Conservation (phyloP, 2,113 vertebrate genomes). For the Rhinopomastus cyanomelas region DNA sequence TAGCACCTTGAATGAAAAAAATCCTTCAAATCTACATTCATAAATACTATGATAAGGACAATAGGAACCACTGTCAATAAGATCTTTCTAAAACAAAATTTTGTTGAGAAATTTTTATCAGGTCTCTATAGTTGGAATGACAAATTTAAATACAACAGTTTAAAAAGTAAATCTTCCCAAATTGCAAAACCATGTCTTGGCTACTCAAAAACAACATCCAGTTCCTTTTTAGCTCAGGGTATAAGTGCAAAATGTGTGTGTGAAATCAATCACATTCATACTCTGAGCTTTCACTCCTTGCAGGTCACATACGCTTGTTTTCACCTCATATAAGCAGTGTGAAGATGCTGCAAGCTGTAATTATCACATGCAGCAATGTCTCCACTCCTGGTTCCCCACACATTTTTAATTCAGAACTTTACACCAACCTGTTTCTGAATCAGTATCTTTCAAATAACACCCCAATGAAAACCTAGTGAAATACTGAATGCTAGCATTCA, state of each 20-base stretch:
- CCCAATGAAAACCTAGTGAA: not conserved
- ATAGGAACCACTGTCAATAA: not conserved
- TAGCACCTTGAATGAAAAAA: not conserved
- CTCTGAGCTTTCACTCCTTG: not conserved
- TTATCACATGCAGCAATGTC: not conserved
- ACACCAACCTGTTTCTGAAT: not conserved
- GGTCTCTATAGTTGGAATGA: not conserved
- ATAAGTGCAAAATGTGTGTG: not conserved
- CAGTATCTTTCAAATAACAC: not conserved
- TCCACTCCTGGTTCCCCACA: not conserved
- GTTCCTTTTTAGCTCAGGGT: not conserved
- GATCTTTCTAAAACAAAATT: not conserved
- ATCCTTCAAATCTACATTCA: not conserved
- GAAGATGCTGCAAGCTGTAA: not conserved
- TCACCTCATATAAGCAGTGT: not conserved
- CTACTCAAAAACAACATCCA: not conserved
- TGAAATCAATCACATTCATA: not conserved
- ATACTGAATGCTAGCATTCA: not conserved
- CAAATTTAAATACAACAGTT: not conserved
- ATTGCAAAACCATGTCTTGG: not conserved
- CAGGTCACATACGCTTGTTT: not conserved
- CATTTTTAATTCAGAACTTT: not conserved
- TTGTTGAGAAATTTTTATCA: not conserved
- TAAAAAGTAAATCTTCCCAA: not conserved
- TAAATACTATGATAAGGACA: not conserved